Conservation (phyloP, 2,888 invertebrate species). For the Cryptops parisi region DNA sequence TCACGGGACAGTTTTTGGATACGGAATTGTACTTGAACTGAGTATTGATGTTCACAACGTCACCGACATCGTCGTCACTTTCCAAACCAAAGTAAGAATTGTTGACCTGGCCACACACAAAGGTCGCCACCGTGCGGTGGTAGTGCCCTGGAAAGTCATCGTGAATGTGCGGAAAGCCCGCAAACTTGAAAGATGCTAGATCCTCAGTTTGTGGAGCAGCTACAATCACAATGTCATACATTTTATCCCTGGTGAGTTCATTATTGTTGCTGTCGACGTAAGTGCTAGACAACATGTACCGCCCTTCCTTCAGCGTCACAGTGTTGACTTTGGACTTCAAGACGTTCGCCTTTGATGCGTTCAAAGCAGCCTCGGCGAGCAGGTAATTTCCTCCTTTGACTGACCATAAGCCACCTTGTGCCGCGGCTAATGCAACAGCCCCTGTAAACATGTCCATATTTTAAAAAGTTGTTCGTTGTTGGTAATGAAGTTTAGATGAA, state of each 20-base stretch:
- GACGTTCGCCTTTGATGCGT: slow-evolving; percentile 32
- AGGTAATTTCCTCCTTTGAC: slow-evolving; percentile 44
- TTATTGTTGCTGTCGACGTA: not conserved
- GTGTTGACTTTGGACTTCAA: slow-evolving; percentile 29
- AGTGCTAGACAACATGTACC: not conserved
- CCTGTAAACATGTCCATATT: slow-evolving; percentile 30
- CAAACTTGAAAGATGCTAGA: slow-evolving; percentile 35
- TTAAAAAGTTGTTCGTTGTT: not conserved
- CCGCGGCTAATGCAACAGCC: slow-evolving; percentile 40
- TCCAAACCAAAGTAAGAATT: slow-evolving; percentile 33
- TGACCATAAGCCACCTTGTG: slow-evolving; percentile 40
- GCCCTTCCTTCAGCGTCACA: slow-evolving; percentile 25
- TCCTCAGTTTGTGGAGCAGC: slow-evolving; percentile 41
- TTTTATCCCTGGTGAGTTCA: slow-evolving; percentile 3
- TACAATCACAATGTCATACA: slow-evolving; percentile 43
- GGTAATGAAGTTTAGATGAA: too few relatives aligned
- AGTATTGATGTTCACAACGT: slow-evolving; percentile 37
- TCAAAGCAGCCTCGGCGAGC: slow-evolving; percentile 33
- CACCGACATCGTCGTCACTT: slow-evolving; percentile 26
- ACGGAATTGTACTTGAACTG: slow-evolving; percentile 38
- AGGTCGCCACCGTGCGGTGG: slow-evolving; percentile 42
- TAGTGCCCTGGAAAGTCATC: slow-evolving; percentile 32
- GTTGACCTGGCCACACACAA: slow-evolving; percentile 40
- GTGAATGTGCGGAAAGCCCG: slow-evolving; percentile 30
- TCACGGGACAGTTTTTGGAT: slow-evolving; percentile 30